Evolutionary conservation across 1,140 invertebrate genomes (phyloP).

Genomic region (Phortica variegata): DNA sequence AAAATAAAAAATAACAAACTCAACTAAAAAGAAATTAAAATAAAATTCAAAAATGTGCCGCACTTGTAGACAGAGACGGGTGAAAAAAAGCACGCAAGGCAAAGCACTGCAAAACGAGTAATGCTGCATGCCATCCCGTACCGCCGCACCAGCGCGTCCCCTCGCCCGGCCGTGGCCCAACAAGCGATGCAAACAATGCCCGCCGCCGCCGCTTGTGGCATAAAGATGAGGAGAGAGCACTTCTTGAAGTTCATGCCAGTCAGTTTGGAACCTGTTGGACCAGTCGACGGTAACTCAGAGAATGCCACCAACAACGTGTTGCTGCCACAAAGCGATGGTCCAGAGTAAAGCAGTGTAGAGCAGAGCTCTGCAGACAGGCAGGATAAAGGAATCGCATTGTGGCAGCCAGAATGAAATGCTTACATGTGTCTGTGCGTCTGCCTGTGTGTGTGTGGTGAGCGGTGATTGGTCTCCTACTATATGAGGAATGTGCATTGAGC

Average conservation of each 20-base stretch:
- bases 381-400: conserved; percentile 36
- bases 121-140: conserved; percentile 41
- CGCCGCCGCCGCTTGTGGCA: no score
- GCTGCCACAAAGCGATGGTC: conserved; percentile 9
- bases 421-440: background rate
- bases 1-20: conserved; percentile 22
- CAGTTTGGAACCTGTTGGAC: conserved; percentile 47
- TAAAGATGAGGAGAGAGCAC: no score
- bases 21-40: conserved; percentile 56
- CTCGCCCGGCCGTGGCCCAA: conserved; percentile 7
- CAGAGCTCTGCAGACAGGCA: conserved; percentile 16
- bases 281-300: conserved; percentile 25
- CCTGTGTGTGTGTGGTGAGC: background rate
- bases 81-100: background rate
- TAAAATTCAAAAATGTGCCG: conserved; percentile 54
- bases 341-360: no score
- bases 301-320: conserved; percentile 54
- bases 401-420: conserved; percentile 18
- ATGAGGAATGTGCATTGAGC: conserved; percentile 12
- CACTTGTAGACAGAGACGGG: conserved; percentile 26
- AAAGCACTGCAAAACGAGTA: conserved; percentile 36
- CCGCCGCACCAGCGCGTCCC: background rate
- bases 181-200: conserved; percentile 28
- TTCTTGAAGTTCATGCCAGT: conserved; percentile 16
- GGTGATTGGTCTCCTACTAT: conserved; percentile 1